Conservation (phyloP, 2,797 vertebrate genomes). For the Syngnathus rostellatus region DNA sequence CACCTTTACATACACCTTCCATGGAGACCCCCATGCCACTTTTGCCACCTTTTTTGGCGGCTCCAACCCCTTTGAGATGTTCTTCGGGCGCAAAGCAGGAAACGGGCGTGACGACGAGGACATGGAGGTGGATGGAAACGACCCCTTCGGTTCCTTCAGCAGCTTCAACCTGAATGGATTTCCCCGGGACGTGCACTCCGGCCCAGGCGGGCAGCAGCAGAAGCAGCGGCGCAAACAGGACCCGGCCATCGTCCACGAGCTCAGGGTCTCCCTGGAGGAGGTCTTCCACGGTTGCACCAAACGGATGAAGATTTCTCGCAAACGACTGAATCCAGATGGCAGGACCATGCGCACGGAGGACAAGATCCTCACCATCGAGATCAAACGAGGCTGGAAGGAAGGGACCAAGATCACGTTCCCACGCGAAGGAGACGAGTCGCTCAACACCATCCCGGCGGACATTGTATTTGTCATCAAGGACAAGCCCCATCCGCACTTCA, state of each 20-base stretch:
- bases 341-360: conserved; percentile 89
- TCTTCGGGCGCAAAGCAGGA: conserved; percentile 84
- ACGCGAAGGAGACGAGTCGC: conserved; percentile 89
- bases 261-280: conserved; percentile 92
- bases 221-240: conserved; percentile 80
- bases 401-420: conserved; percentile 99
- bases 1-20: conserved; percentile 93
- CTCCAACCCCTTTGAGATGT: conserved; percentile 95
- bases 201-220: conserved; percentile 67
- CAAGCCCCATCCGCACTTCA: conserved; percentile 91
- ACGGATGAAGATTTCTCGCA: conserved; percentile 96
- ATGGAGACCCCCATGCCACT: conserved; percentile 96
- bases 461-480: conserved; percentile 99
- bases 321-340: conserved; percentile 88
- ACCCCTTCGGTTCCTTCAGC: conserved; percentile 86
- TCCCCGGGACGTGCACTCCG: conserved; percentile 84
- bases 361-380: conserved; percentile 97
- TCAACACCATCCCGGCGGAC: conserved; percentile 89
- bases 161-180: conserved; percentile 92
- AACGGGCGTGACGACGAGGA: conserved; percentile 88
- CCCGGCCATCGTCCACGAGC: conserved; percentile 91
- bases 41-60: conserved; percentile 97
- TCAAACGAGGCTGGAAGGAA: conserved; percentile 97
- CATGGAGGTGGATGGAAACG: conserved; percentile 91
- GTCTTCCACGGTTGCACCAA: conserved; percentile 94